A percentile compares a stretch with the other conserved stretches of the same genome.
Conservation (phyloP, 1,140 invertebrate species). For the Bombus superbus region DNA sequence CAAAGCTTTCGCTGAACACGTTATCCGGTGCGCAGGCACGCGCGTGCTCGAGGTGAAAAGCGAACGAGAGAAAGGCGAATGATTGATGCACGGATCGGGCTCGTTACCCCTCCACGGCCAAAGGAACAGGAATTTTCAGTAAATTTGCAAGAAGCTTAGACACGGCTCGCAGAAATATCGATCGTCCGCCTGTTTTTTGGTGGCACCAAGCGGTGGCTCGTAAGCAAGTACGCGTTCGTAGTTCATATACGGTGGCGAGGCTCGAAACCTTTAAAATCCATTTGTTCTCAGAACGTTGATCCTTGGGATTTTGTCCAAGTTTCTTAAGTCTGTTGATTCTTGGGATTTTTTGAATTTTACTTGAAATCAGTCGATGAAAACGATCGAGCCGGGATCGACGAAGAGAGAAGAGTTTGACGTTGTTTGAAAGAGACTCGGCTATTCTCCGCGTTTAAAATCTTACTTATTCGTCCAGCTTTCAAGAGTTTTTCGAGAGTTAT, state of each 20-base stretch:
- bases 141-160: slow-evolving; percentile 30
- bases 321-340: too few species aligned
- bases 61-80: slow-evolving; percentile 31
- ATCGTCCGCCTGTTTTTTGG: slow-evolving; percentile 5
- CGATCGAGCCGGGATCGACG: too few species aligned
- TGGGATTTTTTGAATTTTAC: too few species aligned
- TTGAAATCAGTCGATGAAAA: too few species aligned
- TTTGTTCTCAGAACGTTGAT: not conserved
- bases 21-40: not conserved
- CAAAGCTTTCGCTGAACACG: slow-evolving; percentile 20
- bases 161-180: not conserved
- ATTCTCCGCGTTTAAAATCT: not conserved
- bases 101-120: not conserved
- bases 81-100: slow-evolving; percentile 35
- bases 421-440: too few species aligned
- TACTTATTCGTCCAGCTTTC: not conserved
- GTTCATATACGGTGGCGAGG: too few species aligned
- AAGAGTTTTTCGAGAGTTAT: not conserved
- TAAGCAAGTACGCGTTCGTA: too few species aligned
- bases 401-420: too few species aligned
- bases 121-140: slow-evolving; percentile 35
- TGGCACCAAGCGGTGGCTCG: too few species aligned
- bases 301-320: too few species aligned
- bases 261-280: not conserved
- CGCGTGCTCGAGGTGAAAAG: slow-evolving; percentile 27